Base-by-base conservation (phyloP, 2,888 invertebrate genomes). In the Aleiodes leptofemur region DNA sequence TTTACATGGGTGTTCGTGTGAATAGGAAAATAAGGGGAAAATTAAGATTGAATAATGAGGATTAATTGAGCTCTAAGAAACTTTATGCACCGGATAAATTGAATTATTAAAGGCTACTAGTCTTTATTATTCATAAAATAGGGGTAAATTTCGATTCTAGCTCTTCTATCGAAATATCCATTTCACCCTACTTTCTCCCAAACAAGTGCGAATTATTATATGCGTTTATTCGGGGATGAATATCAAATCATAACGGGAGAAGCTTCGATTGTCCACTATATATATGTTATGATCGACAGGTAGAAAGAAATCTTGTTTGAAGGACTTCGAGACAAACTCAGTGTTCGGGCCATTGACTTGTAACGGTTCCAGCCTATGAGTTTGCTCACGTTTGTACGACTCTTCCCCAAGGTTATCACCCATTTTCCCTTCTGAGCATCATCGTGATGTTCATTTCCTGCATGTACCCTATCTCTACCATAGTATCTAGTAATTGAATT, bases 271-370 rank as follows among this genome's bases (percentile, higher is more conserved):
- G 76, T 80, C 69, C 74, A 76, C 73, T 57, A 50, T 78, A 79
- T 76, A 77, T 74, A 72, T 73, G 69, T 73, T 72, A 78, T 79
- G 81, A 81, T 85, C 82, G 84, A 83, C 82, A 83, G 83, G 82
- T 79, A 77, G 71, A 76, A 51, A 77, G 76, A 57, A 79, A 83
- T 83, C 76, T 82, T 77, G 80, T 77, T 79, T 78, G 73, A 80
- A 82, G 81, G 81, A 84, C 82, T 80, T 69, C 48, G 64, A 64
- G 64, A 64, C 64, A 64, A 64, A 77, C 78, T 79, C 81, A 69
- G 74, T 75, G 75, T 69, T 76, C 64, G 75, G 86, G 87, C 82
- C 87, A 83, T 86, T 87, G 87, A 87, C 87, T 86, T 83, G 85
- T 86, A 87, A 85, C 85, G 86, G 86, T 83, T 84, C 79, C 83